Evolutionary conservation across 2,888 invertebrate genomes (phyloP).

Genomic region (Caenorhabditis angaria): DNA sequence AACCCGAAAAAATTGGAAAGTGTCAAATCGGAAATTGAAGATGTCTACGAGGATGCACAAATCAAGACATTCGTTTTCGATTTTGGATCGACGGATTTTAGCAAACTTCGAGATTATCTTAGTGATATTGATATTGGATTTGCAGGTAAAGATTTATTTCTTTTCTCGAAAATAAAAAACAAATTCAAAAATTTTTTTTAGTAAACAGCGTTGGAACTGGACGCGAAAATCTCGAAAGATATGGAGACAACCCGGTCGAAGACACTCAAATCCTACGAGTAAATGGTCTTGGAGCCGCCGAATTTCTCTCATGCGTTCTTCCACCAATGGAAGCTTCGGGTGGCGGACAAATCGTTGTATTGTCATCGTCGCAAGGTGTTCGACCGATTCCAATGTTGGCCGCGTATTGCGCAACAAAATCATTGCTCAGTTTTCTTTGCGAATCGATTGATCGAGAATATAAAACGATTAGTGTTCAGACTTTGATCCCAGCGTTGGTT

Average conservation of each 20-base stretch:
- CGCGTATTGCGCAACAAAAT: slow-evolving; percentile 67
- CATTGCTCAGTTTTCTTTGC: slow-evolving; percentile 32
- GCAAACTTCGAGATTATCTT: slow-evolving; percentile 55
- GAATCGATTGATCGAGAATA: slow-evolving; percentile 45
- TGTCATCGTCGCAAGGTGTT: slow-evolving; percentile 67
- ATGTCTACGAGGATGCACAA: slow-evolving; percentile 32
- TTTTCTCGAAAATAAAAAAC: not conserved
- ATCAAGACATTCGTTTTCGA: slow-evolving; percentile 67
- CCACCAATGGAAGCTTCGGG: slow-evolving; percentile 68
- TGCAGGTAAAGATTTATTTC: slow-evolving; percentile 46
- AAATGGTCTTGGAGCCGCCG: slow-evolving; percentile 67
- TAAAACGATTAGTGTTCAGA: slow-evolving; percentile 65
- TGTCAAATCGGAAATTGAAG: slow-evolving; percentile 57
- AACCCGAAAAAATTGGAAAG: slow-evolving; percentile 59
- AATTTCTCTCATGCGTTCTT: slow-evolving; percentile 66
- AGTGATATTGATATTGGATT: slow-evolving; percentile 66
- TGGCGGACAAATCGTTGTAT: slow-evolving; percentile 69
- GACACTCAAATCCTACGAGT: slow-evolving; percentile 67
- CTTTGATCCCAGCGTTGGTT: slow-evolving; percentile 67
- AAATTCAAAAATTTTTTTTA: slow-evolving; percentile 36
- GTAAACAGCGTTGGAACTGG: slow-evolving; percentile 71
- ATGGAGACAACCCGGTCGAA: slow-evolving; percentile 66
- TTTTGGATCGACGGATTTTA: slow-evolving; percentile 60
- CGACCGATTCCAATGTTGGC: slow-evolving; percentile 70
- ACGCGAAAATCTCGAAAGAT: slow-evolving; percentile 65